Base-by-base conservation (phyloP, 2,888 invertebrate genomes). In the Andrena marginata region DNA sequence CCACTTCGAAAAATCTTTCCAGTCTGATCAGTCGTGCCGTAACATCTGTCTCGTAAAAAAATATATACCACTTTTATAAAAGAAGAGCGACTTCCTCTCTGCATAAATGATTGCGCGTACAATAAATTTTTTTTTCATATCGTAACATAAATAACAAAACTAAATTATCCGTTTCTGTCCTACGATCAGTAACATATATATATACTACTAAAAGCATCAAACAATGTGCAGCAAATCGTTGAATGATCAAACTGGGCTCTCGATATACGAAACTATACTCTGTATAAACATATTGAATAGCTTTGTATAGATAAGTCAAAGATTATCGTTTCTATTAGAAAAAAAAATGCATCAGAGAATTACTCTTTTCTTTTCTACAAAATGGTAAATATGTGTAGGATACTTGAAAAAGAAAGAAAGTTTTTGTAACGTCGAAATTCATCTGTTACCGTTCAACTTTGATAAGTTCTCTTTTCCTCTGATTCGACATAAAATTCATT, bases 201-300 rank as follows among this genome's bases (percentile, higher is more conserved):
- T 31, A 31, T 4, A 29, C n/a, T 35, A 0, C 20, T 65, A 29
- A 59, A 63, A 16, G n/a, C 6, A 33, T 70, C 23, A 20, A 67
- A 65, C 8, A 69, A 51, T 80, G 62, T 23, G 10, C 59, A 16
- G 60, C 42, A 65, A 10, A 67, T 69, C 10, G 48, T 7, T 16
- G 62, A 72, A 68, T 71, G 82, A 82, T 82, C 75, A 82, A 76
- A 82, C 82, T 82, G 82, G 82, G 63, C 51, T 72, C 75, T 68
- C 59, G 4, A n/a, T 74, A 49, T 35, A 49, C 33, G 62, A 70
- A 71, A 80, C 49, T 80, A 49, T 70, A 71, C 67, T 56, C 49
- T 73, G 63, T 65, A 33, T 59, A 74, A 75, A 75, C 63, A 74
- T 69, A 56, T 71, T 49, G 29, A 79, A 26, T 59, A 23, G 2